These are phyloP conservation scores for Cephus pygmeus DNA, from an alignment of 2,888 invertebrate genomes.

Conservation along the genomic window DNA sequence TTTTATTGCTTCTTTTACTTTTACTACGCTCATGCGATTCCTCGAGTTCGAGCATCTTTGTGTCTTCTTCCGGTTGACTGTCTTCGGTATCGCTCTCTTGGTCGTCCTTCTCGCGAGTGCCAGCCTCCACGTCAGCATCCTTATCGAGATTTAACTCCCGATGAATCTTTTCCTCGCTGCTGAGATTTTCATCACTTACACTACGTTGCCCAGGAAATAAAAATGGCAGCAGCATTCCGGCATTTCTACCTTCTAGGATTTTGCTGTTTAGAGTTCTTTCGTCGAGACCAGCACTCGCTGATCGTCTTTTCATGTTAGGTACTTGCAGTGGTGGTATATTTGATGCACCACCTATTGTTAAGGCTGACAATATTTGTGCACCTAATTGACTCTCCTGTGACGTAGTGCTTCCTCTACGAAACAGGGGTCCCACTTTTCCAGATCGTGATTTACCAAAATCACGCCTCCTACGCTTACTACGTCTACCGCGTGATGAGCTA, in stretches of 20 bases:
- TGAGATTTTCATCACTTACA: slow-evolving; percentile 57
- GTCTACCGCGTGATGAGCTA: slow-evolving; percentile 60
- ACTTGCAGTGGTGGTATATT: slow-evolving; percentile 70
- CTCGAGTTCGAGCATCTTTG: slow-evolving; percentile 47
- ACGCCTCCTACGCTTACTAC: slow-evolving; percentile 63
- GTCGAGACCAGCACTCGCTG: slow-evolving; percentile 68
- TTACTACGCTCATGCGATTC: slow-evolving; percentile 45
- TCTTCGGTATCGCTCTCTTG: slow-evolving; percentile 54
- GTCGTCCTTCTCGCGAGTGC: slow-evolving; percentile 47
- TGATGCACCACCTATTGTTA: slow-evolving; percentile 68
- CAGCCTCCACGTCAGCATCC: slow-evolving; percentile 47
- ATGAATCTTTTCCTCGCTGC: slow-evolving; percentile 49
- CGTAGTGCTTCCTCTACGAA: slow-evolving; percentile 76
- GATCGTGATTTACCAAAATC: slow-evolving; percentile 63
- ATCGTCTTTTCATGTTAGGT: slow-evolving; percentile 69
- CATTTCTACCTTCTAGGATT: slow-evolving; percentile 48
- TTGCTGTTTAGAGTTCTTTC: slow-evolving; percentile 56
- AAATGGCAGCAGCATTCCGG: slow-evolving; percentile 54
- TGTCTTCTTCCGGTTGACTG: slow-evolving; percentile 55
- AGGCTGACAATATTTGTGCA: slow-evolving; percentile 74
- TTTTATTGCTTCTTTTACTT: slow-evolving; percentile 55
- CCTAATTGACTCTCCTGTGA: slow-evolving; percentile 86
- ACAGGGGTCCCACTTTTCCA: slow-evolving; percentile 53
- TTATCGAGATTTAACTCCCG: slow-evolving; percentile 20
- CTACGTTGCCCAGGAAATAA: slow-evolving; percentile 69